Conservation (phyloP, 2,888 invertebrate genomes). For the Chironomus tentans region DNA sequence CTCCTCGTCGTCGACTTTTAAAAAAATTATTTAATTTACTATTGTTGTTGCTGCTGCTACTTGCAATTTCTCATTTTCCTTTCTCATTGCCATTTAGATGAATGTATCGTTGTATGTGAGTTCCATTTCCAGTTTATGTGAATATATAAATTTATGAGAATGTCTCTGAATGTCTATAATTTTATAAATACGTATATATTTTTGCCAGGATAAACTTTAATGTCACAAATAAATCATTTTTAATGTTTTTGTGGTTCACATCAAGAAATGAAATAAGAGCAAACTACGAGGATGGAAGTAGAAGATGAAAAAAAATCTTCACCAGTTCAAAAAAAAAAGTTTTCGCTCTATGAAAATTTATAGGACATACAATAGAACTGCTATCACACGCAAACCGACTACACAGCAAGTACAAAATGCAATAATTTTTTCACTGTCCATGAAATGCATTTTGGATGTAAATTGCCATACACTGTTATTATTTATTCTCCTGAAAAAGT, state of each 20-base stretch:
- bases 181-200: not conserved
- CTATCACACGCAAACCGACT: not conserved
- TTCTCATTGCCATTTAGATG: not conserved
- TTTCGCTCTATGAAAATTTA: not conserved
- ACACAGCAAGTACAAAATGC: not conserved
- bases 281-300: not conserved
- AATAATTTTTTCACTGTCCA: not conserved
- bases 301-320: constrained; percentile 7
- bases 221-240: constrained; percentile 24
- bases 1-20: not conserved
- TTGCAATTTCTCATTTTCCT: not conserved
- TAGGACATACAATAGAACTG: not conserved
- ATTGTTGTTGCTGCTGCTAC: not conserved
- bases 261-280: not conserved
- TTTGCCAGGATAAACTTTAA: constrained; percentile 21
- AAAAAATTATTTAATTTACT: not conserved
- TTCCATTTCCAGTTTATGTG: not conserved
- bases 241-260: constrained; percentile 18
- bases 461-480: not conserved
- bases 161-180: not conserved
- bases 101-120: not conserved
- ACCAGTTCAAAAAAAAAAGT: not conserved
- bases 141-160: not conserved
- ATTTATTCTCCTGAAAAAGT: not conserved
- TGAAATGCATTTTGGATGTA: not conserved